Evolutionary conservation across 2,888 invertebrate species (phyloP), one percentile per base, ranked within the genome.

Genomic region (Eurytoma adleriae): DNA sequence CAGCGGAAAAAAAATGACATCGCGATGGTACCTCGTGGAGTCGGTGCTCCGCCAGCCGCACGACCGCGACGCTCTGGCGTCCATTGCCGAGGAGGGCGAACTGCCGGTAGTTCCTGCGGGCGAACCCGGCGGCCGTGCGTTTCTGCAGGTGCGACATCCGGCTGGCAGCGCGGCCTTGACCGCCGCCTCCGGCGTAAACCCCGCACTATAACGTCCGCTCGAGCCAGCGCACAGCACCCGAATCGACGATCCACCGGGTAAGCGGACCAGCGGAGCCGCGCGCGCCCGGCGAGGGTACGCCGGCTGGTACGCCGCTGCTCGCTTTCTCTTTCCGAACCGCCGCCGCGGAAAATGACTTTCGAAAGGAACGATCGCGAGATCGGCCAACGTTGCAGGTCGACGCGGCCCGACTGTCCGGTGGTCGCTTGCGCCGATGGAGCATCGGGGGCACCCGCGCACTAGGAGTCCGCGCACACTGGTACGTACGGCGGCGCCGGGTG

Each of bases 1-100:
- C 40, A 10, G 2, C 24, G 24, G n/a, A n/a, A 4, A 40, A 40
- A 40, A 40, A 2, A 4, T 7, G 4, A 4, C 40, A 40, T 40
- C 40, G 40, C 3, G 30, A 40, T 10, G 14, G 40, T 89, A 89
- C 89, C 89, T 89, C 89, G 75, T 88, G 88, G 20, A 89, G 81
- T 69, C 88, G 88, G 78, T 89, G 89, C 80, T 89, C 89, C 69
- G 86, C 77, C 3, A 79, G 80, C 5, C 80, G 70, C 0, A 62
- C 74, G 54, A 77, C 78, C 5, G 85, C 84, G 71, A 85, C 82
- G 79, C 84, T 85, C 66, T 85, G 86, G 7, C 85, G 83, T 66
- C 86, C 85, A 79, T 86, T 87, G 80, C 84, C 85, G 52, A 88
- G 83, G 69, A 88, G 75, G n/a, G 85, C 77, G 66, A 88, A 87